Evolutionary conservation across 2,113 vertebrate genomes (phyloP).

Genomic region (Lophotis ruficrista): DNA sequence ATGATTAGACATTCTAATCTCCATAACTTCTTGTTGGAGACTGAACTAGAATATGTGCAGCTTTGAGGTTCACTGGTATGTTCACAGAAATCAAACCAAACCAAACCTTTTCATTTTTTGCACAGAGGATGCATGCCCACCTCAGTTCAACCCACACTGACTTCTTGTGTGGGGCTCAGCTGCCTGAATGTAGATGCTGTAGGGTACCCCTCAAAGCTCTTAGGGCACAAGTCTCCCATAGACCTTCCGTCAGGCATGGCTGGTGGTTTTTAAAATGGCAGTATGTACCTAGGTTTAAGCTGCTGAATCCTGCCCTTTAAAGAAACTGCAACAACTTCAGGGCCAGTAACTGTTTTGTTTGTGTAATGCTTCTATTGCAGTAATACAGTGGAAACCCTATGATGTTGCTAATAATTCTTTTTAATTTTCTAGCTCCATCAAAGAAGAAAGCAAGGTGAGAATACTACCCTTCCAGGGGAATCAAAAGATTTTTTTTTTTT

Average conservation of each 20-base stretch:
- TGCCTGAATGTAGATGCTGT: neutral
- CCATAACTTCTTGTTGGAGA: neutral
- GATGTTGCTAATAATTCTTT: conserved; percentile 30
- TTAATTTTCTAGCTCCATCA: conserved; percentile 42
- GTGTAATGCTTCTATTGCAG: neutral
- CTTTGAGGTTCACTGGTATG: neutral
- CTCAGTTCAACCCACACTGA: neutral
- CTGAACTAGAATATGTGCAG: neutral
- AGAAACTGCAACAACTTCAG: neutral
- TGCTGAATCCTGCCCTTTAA: neutral
- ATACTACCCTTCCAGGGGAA: neutral
- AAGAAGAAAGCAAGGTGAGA: conserved; percentile 59
- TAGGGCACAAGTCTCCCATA: neutral
- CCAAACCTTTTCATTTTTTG: neutral
- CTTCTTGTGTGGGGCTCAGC: neutral
- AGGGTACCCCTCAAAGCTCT: neutral
- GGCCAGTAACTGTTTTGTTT: neutral
- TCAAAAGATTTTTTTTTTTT: neutral
- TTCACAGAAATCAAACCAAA: neutral
- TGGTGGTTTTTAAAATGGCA: neutral
- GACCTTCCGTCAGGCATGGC: neutral
- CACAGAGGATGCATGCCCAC: neutral
- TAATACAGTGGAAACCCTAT: neutral
- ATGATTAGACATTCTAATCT: neutral
- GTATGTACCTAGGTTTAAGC: neutral